These are phyloP conservation scores for Callaeas wilsoni DNA, from an alignment of 2,113 vertebrate species.

Conservation along the genomic window DNA sequence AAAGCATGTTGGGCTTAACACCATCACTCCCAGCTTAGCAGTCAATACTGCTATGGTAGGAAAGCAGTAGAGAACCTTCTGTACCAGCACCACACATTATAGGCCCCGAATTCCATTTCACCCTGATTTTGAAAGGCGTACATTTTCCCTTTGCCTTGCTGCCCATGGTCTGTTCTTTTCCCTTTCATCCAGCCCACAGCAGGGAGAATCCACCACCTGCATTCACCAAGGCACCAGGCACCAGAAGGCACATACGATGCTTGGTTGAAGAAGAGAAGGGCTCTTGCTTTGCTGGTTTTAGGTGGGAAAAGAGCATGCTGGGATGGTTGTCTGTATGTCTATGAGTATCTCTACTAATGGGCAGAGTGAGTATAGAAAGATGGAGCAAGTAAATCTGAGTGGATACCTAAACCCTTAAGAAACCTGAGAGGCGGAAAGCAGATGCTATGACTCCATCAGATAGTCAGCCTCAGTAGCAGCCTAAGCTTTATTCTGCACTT, in stretches of 20 bases:
- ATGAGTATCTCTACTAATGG: background rate
- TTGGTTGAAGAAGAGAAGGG: background rate
- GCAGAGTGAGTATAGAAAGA: background rate
- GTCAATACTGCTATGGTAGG: background rate
- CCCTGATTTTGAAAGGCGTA: background rate
- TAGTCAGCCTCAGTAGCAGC: background rate
- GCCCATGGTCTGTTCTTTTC: background rate
- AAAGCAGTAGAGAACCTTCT: background rate
- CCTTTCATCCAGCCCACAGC: background rate
- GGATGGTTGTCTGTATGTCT: background rate
- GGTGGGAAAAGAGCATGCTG: background rate
- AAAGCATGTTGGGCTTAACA: background rate
- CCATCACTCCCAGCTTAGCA: background rate
- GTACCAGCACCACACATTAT: background rate
- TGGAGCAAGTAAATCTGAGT: background rate
- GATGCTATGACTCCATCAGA: background rate
- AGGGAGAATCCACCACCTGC: rapidly evolving
- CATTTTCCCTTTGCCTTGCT: background rate
- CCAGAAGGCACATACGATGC: background rate
- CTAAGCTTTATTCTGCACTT: background rate
- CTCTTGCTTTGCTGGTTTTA: background rate
- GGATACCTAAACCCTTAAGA: background rate
- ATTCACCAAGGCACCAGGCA: background rate
- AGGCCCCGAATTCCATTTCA: background rate
- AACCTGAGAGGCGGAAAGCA: background rate